A percentile compares a stretch with the other conserved stretches of the same genome.
phyloP scores from a whole-genome alignment of 2,888 invertebrate species.

The Blomia tropicalis region DNA sequence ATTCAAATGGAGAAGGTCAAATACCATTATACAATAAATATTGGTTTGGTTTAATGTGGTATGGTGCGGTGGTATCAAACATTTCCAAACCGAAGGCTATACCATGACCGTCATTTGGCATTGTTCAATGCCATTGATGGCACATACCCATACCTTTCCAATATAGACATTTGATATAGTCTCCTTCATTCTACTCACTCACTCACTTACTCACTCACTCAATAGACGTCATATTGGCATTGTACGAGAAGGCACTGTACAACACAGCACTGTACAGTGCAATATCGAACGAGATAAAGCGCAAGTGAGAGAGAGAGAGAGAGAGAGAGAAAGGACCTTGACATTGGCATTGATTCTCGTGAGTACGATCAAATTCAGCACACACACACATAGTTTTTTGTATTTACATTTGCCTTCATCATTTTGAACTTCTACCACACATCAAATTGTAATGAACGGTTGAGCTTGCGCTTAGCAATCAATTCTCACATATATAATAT shows the following conservation, averaged over 20 bases:
- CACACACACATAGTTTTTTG: background rate
- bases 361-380: background rate
- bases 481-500: too few species aligned
- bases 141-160: background rate
- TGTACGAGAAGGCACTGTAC: background rate
- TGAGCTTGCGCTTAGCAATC: too few species aligned
- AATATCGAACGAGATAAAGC: background rate
- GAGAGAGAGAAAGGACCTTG: conserved; percentile 3
- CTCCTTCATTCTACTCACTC: background rate
- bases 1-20: background rate
- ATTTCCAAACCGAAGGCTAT: too few species aligned
- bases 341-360: conserved; percentile 10
- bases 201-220: background rate
- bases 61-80: too few species aligned
- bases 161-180: background rate
- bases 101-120: too few species aligned
- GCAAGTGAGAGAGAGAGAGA: too few species aligned
- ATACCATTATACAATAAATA: too few species aligned
- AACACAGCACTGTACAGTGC: background rate
- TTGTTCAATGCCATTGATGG: background rate
- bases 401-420: background rate
- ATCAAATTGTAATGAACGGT: too few species aligned
- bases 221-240: background rate
- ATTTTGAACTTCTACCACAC: too few species aligned
- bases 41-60: too few species aligned